Evolutionary conservation across 2,113 vertebrate species (phyloP), one percentile per base, ranked within the genome.

Genomic region (Phocoena sinus): DNA sequence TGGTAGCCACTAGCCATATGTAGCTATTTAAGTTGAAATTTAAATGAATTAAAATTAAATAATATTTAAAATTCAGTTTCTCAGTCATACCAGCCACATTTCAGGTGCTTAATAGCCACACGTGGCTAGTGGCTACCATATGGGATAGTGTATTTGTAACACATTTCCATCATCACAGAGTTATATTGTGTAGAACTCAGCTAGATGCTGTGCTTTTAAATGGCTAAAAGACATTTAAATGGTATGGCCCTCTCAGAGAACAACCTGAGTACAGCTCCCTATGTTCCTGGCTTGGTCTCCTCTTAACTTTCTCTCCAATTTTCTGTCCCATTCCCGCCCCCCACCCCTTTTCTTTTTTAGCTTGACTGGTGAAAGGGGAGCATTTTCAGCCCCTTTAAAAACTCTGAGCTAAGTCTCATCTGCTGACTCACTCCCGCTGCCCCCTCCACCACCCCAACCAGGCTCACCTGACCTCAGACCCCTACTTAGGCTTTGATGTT

Each of bases 291-390:
- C 25, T 79, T 68, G n/a, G 28, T 87, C n/a, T 96, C 50, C 82
- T 94, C 20, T 79, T 93, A n/a, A 25, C 15, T 95, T 92, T 92
- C 38, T 91, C 25, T 94, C 36, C 28, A 91, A 31, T 86, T 93
- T 96, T 94, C 62, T 94, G 60, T 82, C 82, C n/a, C 14, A 73
- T 84, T 85, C 44, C 28, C 23, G 14, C 17, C 47, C 47, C 31
- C 8, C 28, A 20, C n/a, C 18, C n/a, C 9, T 7, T 10, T 50
- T 26, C 21, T 21, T 68, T 82, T 88, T 77, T n/a, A 91, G 58
- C 33, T 87, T 92, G 76, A 86, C 31, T 90, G 67, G 60, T 91
- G 28, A 62, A 36, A 93, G 25, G 36, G 93, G 14, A 93, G 18
- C 38, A 77, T 92, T 92, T 97, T 83, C 17, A 60, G 33, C 47